Conservation (phyloP, 2,797 vertebrate genomes). For the Adrianichthys oophorus region DNA sequence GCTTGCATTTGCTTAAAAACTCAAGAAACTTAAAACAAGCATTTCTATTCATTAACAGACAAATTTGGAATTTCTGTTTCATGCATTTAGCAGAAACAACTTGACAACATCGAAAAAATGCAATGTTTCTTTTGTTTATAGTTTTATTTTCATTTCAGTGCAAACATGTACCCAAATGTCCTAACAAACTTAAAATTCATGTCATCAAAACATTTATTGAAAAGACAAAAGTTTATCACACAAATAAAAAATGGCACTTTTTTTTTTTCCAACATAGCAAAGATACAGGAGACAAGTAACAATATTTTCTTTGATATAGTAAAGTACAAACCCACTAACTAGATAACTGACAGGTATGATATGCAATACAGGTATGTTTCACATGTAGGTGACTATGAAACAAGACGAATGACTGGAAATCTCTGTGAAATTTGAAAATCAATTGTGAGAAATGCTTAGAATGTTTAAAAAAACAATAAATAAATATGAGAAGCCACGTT, state of each 20-base stretch:
- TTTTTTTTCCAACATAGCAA: slow-evolving; percentile 37
- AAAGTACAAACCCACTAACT: slow-evolving; percentile 48
- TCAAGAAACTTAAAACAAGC: no score
- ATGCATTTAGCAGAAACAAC: no score
- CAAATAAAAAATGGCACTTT: slow-evolving; percentile 56
- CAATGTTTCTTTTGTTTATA: neutral
- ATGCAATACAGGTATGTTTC: slow-evolving; percentile 30
- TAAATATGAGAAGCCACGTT: slow-evolving; percentile 58
- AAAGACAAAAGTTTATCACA: slow-evolving; percentile 64
- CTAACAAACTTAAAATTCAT: slow-evolving; percentile 14
- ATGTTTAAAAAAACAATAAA: slow-evolving; percentile 52
- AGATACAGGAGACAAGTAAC: slow-evolving; percentile 24
- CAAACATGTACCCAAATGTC: slow-evolving; percentile 4
- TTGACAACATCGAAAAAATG: no score
- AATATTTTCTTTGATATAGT: slow-evolving; percentile 23
- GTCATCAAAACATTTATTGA: slow-evolving; percentile 72
- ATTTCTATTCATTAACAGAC: no score
- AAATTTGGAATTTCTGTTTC: no score
- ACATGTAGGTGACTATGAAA: slow-evolving; percentile 27
- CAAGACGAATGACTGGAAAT: slow-evolving; percentile 14
- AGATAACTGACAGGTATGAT: slow-evolving; percentile 25
- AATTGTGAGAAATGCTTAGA: slow-evolving; percentile 24
- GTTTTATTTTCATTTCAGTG: slow-evolving; percentile 4
- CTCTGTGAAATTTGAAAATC: slow-evolving; percentile 33
- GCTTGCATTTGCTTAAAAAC: no score